Evolutionary conservation across 2,113 vertebrate genomes (phyloP), one percentile per base, ranked within the genome.

Genomic region (Colossoma macropomum): DNA sequence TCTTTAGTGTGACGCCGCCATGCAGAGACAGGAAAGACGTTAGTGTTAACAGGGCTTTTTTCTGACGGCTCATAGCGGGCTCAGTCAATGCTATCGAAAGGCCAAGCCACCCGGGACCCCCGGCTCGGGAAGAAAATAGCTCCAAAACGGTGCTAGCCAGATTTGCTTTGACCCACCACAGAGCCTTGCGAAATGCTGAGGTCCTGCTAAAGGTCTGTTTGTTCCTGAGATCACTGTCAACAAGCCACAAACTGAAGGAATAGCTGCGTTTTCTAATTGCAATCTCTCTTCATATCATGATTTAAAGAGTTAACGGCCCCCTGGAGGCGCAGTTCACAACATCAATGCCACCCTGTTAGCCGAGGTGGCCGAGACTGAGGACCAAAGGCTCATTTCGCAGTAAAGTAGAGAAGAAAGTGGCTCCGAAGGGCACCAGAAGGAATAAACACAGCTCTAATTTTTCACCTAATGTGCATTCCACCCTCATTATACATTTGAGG

Each of bases 1-100:
- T 75, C 75, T 71, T 75, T 70, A 80, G 69, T 38, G 41, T 75
- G 48, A 75, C 83, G 68, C 71, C 9, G n/a, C 74, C 54, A 83
- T 69, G 59, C 38, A 62, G 78, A 68, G 60, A 50, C 62, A 23
- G 72, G 38, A 41, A 72, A 38, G 45, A n/a, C 83, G 71, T 71
- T 70, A 38, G 83, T 50, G 70, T 62, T 48, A 65, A 48, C 25
- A 38, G 59, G 54, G 32, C 80, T 81, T 4, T 23, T 56, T 56
- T 56, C 54, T 56, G 21, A 56, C 17, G 32, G 54, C 48, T 45
- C 60, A 56, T 54, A 30, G 71, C 25, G 41, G 38, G 54, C 23
- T 38, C n/a, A 7, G 52, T 80, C 68, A 80, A 62, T 30, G 34
- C 34, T 6, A 27, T 17, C 15, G 23, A 71, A 83, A 77, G 52